Percentiles rank a stretch among this genome's conserved stretches.
phyloP scores from a whole-genome alignment of 2,888 invertebrate genomes.

The Reticulitermes lucifugus region DNA sequence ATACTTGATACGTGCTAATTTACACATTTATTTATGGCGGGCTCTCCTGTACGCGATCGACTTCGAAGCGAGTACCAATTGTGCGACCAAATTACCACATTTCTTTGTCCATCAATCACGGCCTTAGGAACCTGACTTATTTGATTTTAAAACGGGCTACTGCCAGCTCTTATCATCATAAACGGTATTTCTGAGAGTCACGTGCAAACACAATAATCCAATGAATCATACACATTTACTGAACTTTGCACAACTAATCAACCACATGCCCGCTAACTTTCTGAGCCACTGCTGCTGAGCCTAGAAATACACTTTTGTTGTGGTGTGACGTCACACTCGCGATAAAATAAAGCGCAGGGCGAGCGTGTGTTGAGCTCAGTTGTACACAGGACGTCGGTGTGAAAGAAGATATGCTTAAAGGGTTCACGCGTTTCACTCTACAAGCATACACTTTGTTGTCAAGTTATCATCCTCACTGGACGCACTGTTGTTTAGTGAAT shows the following conservation, averaged over 20 bases:
- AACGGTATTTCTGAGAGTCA: not conserved
- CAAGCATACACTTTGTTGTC: slow-evolving; percentile 29
- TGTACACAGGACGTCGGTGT: not conserved
- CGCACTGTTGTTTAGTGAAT: slow-evolving; percentile 45
- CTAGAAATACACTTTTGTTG: slow-evolving; percentile 5
- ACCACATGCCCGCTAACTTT: slow-evolving; percentile 9
- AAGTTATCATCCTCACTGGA: slow-evolving; percentile 45
- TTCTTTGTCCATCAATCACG: too few species aligned
- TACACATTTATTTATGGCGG: too few species aligned
- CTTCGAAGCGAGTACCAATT: too few species aligned
- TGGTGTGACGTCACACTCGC: slow-evolving; percentile 34
- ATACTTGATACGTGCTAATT: too few species aligned
- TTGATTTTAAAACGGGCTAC: too few species aligned
- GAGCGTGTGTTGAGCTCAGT: not conserved
- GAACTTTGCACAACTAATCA: slow-evolving; percentile 23
- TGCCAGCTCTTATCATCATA: not conserved
- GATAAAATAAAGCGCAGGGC: slow-evolving; percentile 17
- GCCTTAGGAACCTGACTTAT: too few species aligned
- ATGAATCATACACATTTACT: slow-evolving; percentile 1
- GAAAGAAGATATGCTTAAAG: slow-evolving; percentile 25
- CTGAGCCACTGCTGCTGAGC: not conserved
- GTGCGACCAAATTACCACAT: too few species aligned
- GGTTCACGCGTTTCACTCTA: slow-evolving; percentile 35
- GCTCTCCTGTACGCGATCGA: too few species aligned
- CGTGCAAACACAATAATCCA: not conserved